A percentile compares a stretch with the other conserved stretches of the same genome.
Evolutionary conservation across 2,888 invertebrate species (phyloP).

Genomic region (Caenorhabditis sp.): DNA sequence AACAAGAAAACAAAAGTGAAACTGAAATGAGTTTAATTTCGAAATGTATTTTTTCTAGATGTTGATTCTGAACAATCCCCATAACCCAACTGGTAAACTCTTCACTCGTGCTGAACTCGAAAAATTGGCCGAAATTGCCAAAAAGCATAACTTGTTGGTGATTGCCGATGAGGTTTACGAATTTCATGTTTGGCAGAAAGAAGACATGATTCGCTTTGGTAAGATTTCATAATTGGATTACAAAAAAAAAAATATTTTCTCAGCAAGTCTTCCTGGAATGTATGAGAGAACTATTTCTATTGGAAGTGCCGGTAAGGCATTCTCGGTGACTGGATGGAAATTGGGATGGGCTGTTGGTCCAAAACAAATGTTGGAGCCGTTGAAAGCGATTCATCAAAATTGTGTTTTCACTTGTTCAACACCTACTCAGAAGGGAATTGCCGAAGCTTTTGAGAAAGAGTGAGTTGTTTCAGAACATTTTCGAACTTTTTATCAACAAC

Average conservation of each 20-base stretch:
- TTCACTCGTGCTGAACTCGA: slow-evolving; percentile 73
- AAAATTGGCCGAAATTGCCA: slow-evolving; percentile 84
- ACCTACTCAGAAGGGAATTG: slow-evolving; percentile 81
- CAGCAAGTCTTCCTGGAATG: slow-evolving; percentile 90
- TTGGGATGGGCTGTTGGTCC: slow-evolving; percentile 96
- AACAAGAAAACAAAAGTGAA: slow-evolving; percentile 82
- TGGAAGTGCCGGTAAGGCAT: slow-evolving; percentile 96
- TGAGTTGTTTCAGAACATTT: slow-evolving; percentile 56
- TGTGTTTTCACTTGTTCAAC: slow-evolving; percentile 84
- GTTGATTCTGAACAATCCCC: slow-evolving; percentile 94
- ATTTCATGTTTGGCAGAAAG: slow-evolving; percentile 87
- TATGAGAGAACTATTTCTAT: slow-evolving; percentile 96
- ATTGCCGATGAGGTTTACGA: slow-evolving; percentile 98
- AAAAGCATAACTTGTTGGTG: slow-evolving; percentile 89
- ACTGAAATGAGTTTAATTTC: not conserved
- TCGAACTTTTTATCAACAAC: slow-evolving; percentile 10
- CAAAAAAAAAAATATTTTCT: slow-evolving; percentile 35
- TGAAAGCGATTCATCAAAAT: slow-evolving; percentile 90
- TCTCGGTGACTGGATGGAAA: slow-evolving; percentile 95
- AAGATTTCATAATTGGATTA: slow-evolving; percentile 52
- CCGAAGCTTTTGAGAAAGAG: slow-evolving; percentile 87
- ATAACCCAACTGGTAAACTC: slow-evolving; percentile 92
- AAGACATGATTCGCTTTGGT: slow-evolving; percentile 89
- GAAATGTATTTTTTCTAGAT: slow-evolving; percentile 73
- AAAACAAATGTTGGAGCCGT: slow-evolving; percentile 80